Evolutionary conservation across 2,888 invertebrate genomes (phyloP).

Genomic region (Nephrocerus scutellatus): DNA sequence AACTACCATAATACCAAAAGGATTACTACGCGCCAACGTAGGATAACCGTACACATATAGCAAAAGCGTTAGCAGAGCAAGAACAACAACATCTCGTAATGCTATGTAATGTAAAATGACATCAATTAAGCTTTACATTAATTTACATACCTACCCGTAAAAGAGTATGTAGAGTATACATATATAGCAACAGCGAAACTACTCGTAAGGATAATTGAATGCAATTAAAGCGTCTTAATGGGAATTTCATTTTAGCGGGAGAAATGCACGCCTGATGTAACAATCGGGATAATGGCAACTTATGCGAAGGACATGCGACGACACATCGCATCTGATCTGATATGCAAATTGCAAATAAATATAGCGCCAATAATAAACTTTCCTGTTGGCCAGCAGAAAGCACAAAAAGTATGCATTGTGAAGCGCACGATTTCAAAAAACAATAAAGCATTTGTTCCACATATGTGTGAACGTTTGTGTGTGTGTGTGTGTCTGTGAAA

Average conservation of each 20-base stretch:
- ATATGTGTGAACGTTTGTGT: constrained; percentile 2
- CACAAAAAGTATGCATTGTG: constrained; percentile 9
- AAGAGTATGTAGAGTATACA: constrained; percentile 29
- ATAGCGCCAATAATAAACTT: constrained; percentile 24
- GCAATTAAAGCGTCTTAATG: constrained; percentile 40
- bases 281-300: constrained; percentile 1
- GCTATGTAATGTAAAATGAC: constrained; percentile 29
- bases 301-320: no score
- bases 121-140: constrained; percentile 29
- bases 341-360: constrained; percentile 39
- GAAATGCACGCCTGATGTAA: background rate
- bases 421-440: no score
- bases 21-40: background rate
- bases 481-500: no score
- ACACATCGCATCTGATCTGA: no score
- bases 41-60: constrained; percentile 3
- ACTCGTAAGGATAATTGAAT: constrained; percentile 35
- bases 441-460: constrained; percentile 1
- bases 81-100: constrained; percentile 8
- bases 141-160: background rate
- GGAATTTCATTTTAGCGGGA: constrained; percentile 28
- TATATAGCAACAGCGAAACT: constrained; percentile 23
- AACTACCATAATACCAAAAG: background rate
- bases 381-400: constrained; percentile 10
- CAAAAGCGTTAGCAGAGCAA: constrained; percentile 4